Percentiles rank a stretch among this genome's conserved stretches.
These are phyloP conservation scores for Oreochromis grahami DNA, from an alignment of 2,797 vertebrate species.

Conservation along the genomic window DNA sequence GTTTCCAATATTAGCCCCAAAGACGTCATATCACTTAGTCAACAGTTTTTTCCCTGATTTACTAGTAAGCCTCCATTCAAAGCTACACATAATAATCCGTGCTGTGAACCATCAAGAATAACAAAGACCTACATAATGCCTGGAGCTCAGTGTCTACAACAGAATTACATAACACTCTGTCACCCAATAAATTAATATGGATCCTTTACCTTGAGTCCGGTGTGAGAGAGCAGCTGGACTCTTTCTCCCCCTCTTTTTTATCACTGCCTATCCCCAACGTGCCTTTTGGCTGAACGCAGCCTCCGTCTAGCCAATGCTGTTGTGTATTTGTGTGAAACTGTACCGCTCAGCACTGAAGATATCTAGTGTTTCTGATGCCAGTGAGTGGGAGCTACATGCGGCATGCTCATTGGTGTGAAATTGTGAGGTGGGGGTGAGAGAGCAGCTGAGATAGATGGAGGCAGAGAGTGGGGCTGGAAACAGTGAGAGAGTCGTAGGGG, in stretches of 20 bases:
- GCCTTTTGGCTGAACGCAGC: constrained; percentile 30
- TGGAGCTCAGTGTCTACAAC: constrained; percentile 12
- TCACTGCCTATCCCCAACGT: constrained; percentile 30
- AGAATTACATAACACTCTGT: constrained; percentile 48
- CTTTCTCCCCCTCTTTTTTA: constrained; percentile 28
- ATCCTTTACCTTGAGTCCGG: constrained; percentile 72
- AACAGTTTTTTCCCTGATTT: neutral
- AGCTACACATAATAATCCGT: neutral
- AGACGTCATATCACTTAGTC: neutral
- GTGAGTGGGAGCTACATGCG: constrained; percentile 70
- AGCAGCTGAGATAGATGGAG: constrained; percentile 44
- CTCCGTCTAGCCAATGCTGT: constrained; percentile 21
- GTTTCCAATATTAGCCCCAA: neutral
- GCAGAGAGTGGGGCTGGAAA: constrained; percentile 28
- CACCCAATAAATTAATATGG: constrained; percentile 57
- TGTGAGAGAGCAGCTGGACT: constrained; percentile 46
- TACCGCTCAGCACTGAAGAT: constrained; percentile 49
- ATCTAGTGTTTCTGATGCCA: constrained; percentile 68
- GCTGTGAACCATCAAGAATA: neutral
- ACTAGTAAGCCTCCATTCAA: neutral
- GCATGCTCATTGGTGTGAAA: constrained; percentile 71
- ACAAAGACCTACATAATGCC: neutral
- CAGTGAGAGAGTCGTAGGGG: constrained; percentile 14
- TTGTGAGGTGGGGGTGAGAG: constrained; percentile 23
- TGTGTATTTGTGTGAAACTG: constrained; percentile 34